Base-by-base conservation (phyloP, 2,113 vertebrate genomes). In the Chlorodrepanis virens region DNA sequence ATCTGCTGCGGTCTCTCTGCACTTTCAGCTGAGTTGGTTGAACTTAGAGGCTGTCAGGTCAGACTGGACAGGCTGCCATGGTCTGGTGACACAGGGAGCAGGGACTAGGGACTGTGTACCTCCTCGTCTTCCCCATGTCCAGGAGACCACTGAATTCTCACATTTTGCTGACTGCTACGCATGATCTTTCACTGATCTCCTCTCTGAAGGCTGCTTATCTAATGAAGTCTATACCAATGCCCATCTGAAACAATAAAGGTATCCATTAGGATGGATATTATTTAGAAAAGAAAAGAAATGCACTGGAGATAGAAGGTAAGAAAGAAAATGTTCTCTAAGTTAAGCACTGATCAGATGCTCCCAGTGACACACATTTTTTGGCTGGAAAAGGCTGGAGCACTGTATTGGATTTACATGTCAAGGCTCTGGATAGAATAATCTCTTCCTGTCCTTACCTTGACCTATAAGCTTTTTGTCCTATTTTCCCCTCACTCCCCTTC, bases 121-220 rank as follows among this genome's bases (percentile, higher is more conserved):
- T 67, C 35, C 57, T 78, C 0, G 0, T 29, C 28, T 47, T 56
- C 6, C 56, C 19, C 53, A 56, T 33, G 20, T 14, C 3, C 0
- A 12, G 5, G 2, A 59, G 19, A 25, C 54, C 53, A 57, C 57
- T 31, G 14, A 69, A 76, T 76, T 91, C 63, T 65, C 63, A 45
- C 20, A 20, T 80, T 83, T 64, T 83, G 39, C 22, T 57, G 28
- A 6, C 25, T 76, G 63, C 27, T 56, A 27, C 9, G 27, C 35
- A 28, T 33, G 45, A 57, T 19, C 45, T 95, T 57, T 24, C 18
- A 57, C 28, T 39, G 47, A 29, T 42, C 35, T 83, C 44, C 1
- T 1, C 65, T 84, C 67, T 75, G 67, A 83, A 57, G 49, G 49
- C 49, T 86, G 59, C 18, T 78, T 45, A 33, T 61, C 53, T 65